Evolutionary conservation across 2,113 vertebrate species (phyloP), one percentile per base, ranked within the genome.

Genomic region (Chamaetylas fuelleborni): DNA sequence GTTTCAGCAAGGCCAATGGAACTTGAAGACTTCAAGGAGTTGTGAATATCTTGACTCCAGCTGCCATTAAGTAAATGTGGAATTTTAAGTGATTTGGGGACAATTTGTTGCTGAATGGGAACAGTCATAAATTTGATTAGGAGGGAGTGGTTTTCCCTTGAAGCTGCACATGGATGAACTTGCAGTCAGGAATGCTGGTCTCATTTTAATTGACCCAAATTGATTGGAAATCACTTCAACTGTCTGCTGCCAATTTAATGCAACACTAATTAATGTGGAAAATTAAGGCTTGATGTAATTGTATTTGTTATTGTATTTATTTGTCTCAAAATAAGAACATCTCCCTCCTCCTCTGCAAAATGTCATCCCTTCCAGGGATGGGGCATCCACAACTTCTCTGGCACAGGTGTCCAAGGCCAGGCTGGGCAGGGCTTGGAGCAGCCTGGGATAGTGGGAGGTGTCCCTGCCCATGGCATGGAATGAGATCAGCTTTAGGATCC

Each of bases 1-100:
- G 19, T 14, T 42, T 29, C 0, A 1, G 54, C 5, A 36, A 56
- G 40, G 56, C 7, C 0, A 0, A 6, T 1, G 25, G 43, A 61
- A 12, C 45, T 31, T 5, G 19, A 25, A 26, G 33, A 8, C 24
- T 78, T 69, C 43, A 14, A 42, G 64, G 13, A 33, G 19, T 10
- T 31, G 64, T 10, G 64, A 89, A 24, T 36, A 4, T 36, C 26
- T 51, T 22, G 6, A 14, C 18, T 74, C 4, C 4, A 48, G 66
- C 5, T 34, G 3, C 36, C 28, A 8, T 34, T 34, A 19, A 51
- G 5, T 47, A 40, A 64, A 26, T 12, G 24, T 26, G 24, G 48
- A 13, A 78, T 28, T 60, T 38, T 4, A n/a, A 26, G 40, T 34
- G 77, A n/a, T n/a, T n/a, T n/a, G n/a, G n/a, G 54, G 84, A 19